Conservation (phyloP, 2,113 vertebrate species). For the Chionomys nivalis region DNA sequence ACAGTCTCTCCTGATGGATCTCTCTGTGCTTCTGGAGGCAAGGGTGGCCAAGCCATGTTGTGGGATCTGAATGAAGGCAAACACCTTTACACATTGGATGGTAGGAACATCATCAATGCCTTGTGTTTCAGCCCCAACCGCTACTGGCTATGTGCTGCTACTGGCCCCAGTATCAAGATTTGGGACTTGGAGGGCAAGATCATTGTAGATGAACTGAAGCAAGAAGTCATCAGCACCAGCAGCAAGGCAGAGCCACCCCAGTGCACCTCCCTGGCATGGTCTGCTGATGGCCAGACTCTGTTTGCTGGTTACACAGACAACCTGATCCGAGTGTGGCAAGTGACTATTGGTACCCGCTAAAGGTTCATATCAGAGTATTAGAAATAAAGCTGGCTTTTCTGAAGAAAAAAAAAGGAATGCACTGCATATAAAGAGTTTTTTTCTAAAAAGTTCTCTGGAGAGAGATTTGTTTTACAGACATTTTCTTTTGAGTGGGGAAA, state of each 20-base stretch:
- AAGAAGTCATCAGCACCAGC: conserved; percentile 98
- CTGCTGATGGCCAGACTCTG: conserved; percentile 97
- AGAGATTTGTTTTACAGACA: conserved; percentile 62
- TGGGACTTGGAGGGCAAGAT: conserved; percentile 99
- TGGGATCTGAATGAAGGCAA: conserved; percentile 99
- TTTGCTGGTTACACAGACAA: conserved; percentile 98
- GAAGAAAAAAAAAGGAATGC: conserved; percentile 49
- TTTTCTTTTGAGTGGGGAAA: conserved; percentile 38
- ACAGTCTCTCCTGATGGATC: conserved; percentile 97
- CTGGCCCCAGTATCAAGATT: conserved; percentile 98
- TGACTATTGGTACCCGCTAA: conserved; percentile 96
- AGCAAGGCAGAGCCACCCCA: conserved; percentile 97
- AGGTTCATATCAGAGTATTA: conserved; percentile 4
- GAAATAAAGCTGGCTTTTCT: conserved; percentile 55
- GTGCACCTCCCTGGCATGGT: conserved; percentile 97
- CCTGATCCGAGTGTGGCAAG: conserved; percentile 97
- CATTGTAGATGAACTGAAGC: conserved; percentile 98
- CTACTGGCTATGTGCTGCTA: conserved; percentile 98
- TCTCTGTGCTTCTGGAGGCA: conserved; percentile 97
- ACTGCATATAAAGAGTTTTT: conserved; percentile 29
- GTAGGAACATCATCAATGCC: conserved; percentile 95
- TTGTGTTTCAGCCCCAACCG: conserved; percentile 98
- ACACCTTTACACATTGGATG: conserved; percentile 96
- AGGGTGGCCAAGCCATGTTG: conserved; percentile 98
- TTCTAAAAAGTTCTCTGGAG: conserved; percentile 50